Base-by-base conservation (phyloP, 2,888 invertebrate genomes). In the Marasmarcha lunaedactyla region DNA sequence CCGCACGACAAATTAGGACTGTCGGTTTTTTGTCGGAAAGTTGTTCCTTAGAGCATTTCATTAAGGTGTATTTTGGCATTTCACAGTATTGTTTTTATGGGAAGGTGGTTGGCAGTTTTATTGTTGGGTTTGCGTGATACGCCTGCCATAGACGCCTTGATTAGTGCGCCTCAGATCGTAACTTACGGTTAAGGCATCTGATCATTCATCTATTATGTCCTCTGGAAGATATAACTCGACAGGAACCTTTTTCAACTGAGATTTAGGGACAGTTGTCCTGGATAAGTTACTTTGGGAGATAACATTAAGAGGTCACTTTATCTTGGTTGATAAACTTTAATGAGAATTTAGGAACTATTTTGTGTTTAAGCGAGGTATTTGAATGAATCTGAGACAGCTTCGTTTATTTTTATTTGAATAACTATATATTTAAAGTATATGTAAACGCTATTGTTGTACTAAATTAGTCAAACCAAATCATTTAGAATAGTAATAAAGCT, bases 121-220 rank as follows among this genome's bases (percentile, higher is more conserved):
- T 30, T n/a, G 30, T 11, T n/a, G 30, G 30, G 43, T 47, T 47
- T 35, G 37, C 40, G 33, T 40, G 41, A 42, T 37, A 41, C 33
- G 34, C 12, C 26, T 3, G 38, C 20, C 15, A 38, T 37, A 41
- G 41, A 25, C 11, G 26, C 25, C 38, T 5, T 12, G 11, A 25
- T 34, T 30, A 30, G 30, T 9, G n/a, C n/a, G 30, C 11, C 11
- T 4, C n/a, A 10, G 11, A 4, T 30, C 30, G 30, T 30, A 30
- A 30, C 30, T 30, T 10, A n/a, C 11, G 3, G 9, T 30, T 7
- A 30, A n/a, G 11, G 11, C 30, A 9, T 30, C 30, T 30, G 30
- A 30, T 30, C 10, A 30, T 30, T 30, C 30, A 30, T 30, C 30
- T 30, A 30, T 30, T 30, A 36, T 15, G 11, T 36, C 27, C 7